A percentile compares a stretch with the other conserved stretches of the same genome.
phyloP scores from a whole-genome alignment of 2,113 vertebrate species.

The Mola mola region DNA sequence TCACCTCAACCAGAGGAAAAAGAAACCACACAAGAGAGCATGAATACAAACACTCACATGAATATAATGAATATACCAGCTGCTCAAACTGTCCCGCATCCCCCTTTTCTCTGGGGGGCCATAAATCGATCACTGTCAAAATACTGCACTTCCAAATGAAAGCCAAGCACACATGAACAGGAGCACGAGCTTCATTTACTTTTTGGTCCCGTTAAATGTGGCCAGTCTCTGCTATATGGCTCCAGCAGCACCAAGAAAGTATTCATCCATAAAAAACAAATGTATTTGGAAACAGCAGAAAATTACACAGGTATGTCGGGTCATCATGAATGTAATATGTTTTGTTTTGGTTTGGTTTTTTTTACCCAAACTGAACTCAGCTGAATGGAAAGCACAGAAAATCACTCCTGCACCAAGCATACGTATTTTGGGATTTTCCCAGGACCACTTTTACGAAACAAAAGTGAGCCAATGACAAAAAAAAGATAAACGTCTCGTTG shows the following conservation, averaged over 20 bases:
- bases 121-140: slow-evolving; percentile 71
- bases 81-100: slow-evolving; percentile 35
- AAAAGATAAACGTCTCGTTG: not conserved
- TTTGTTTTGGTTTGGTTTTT: no score
- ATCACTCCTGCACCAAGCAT: not conserved
- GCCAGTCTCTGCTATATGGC: slow-evolving; percentile 14
- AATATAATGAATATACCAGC: slow-evolving; percentile 18
- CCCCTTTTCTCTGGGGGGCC: slow-evolving; percentile 26
- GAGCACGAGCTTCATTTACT: slow-evolving; percentile 3
- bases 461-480: slow-evolving; percentile 2
- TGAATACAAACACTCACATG: slow-evolving; percentile 33
- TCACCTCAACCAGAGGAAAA: slow-evolving; percentile 40
- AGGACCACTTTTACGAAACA: slow-evolving; percentile 4
- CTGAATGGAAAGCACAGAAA: slow-evolving; percentile 16
- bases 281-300: slow-evolving; percentile 16
- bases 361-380: slow-evolving; percentile 8
- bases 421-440: slow-evolving; percentile 1
- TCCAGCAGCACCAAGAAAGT: slow-evolving; percentile 1
- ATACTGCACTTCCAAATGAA: slow-evolving; percentile 36
- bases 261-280: slow-evolving; percentile 36
- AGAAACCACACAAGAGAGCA: slow-evolving; percentile 17
- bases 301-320: no score
- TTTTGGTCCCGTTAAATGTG: slow-evolving; percentile 39
- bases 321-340: no score
- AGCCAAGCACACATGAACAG: slow-evolving; percentile 7